These are phyloP conservation scores for Knipowitschia caucasica DNA, from an alignment of 2,797 vertebrate species.

Conservation along the genomic window DNA sequence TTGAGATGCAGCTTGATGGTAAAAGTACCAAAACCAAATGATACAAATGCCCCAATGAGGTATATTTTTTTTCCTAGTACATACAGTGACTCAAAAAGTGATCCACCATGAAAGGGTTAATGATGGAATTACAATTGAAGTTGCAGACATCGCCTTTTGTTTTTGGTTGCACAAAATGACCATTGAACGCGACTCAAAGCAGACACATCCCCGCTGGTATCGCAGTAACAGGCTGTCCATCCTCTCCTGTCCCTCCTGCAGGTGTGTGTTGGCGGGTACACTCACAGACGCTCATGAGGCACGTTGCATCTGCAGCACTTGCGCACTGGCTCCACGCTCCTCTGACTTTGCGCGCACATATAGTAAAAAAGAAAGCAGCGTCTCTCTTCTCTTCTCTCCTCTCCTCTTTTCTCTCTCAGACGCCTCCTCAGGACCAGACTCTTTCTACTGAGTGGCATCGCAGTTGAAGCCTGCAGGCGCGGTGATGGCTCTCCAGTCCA, in stretches of 20 bases:
- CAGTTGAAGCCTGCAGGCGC: constrained; percentile 40
- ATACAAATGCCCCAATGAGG: no score
- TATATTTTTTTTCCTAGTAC: no score
- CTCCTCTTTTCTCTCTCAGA: constrained; percentile 18
- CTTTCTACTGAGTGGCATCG: constrained; percentile 19
- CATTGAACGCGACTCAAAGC: no score
- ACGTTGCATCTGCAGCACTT: constrained; percentile 64
- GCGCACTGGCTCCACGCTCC: constrained; percentile 32
- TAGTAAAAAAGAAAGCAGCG: constrained; percentile 11
- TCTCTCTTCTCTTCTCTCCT: constrained; percentile 4
- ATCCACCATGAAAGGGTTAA: no score
- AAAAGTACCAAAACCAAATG: no score
- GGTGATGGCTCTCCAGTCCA: constrained; percentile 40
- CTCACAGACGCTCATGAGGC: constrained; percentile 20
- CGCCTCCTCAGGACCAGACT: constrained; percentile 2
- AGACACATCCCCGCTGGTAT: no score
- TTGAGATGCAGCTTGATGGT: no score
- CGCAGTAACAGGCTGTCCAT: no score
- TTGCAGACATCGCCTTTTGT: no score
- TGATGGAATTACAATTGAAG: no score
- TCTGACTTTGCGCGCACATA: constrained; percentile 24
- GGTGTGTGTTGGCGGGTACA: constrained; percentile 3
- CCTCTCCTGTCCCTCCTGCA: constrained; percentile 1
- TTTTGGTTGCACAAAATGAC: no score
- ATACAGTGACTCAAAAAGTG: no score